Base-by-base conservation (phyloP, 2,797 vertebrate genomes). In the Esox lucius region DNA sequence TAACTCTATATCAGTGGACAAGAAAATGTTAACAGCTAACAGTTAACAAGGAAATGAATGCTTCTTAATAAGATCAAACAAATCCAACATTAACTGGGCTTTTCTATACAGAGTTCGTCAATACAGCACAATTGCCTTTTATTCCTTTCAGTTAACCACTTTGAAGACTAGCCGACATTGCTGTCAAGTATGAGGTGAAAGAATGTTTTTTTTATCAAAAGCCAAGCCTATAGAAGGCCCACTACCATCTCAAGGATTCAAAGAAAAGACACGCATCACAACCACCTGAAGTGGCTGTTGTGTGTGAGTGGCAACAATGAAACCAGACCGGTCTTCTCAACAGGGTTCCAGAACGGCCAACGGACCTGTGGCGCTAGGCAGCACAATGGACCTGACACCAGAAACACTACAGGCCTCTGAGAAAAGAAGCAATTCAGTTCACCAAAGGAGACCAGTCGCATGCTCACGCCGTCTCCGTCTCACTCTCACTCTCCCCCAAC, bases 151-250 rank as follows among this genome's bases (percentile, higher is more conserved):
- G 86, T 81, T 80, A 85, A 85, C 42, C 42, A 46, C 76, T 26
- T n/a, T 53, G 79, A 84, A 81, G 83, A 90, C 83, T 86, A 84
- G 51, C 68, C 86, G 86, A 89, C 86, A 90, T 90, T 90, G 87
- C 81, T 81, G 79, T 79, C 70, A 64, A 68, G 77, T 59, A 72
- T 2, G 16, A 15, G 22, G 2, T 22, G 59, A 51, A 65, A 62
- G 26, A 70, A 72, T 46, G 42, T 46, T 46, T 46, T 46, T 46
- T 46, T 46, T 3, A 73, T 16, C 24, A 33, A 70, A 68, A 53
- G 16, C 56, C 9, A 68, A 70, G 66, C 28, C 74, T 80, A 73
- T 80, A 42, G 75, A 72, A 71, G 75, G 74, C 33, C 48, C 73
- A 68, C 77, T 17, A 71, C 71, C 78, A 78, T 78, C 72, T 79